Conservation (phyloP, 2,113 vertebrate species). For the Equus przewalskii region DNA sequence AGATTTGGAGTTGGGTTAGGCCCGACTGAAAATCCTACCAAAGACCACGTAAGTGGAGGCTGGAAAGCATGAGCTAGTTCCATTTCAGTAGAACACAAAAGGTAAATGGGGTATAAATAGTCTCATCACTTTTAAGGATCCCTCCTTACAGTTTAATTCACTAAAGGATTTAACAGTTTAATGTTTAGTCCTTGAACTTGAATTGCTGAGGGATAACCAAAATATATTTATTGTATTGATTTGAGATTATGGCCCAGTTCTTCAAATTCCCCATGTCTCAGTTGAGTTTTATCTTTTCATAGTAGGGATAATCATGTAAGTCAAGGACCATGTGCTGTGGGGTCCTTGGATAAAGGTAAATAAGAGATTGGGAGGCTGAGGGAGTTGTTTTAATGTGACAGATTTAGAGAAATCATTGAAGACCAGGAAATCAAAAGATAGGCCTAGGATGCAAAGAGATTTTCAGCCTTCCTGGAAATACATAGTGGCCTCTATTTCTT, state of each 20-base stretch:
- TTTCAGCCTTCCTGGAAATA: background rate
- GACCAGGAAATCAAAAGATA: constrained; percentile 39
- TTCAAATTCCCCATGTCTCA: constrained; percentile 7
- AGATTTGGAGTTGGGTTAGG: constrained; percentile 2
- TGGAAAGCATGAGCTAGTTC: background rate
- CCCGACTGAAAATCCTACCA: background rate
- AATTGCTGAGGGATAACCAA: background rate
- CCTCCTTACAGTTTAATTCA: constrained; percentile 42
- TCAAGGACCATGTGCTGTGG: background rate
- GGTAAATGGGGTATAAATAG: background rate
- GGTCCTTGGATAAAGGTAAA: background rate
- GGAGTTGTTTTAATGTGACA: background rate
- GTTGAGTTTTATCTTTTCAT: constrained; percentile 41
- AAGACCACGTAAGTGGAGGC: background rate
- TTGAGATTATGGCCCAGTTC: background rate
- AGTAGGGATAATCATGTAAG: background rate
- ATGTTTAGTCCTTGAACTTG: constrained; percentile 20
- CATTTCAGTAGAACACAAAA: background rate
- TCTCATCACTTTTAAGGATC: background rate
- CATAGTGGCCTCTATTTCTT: background rate
- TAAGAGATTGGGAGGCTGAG: background rate
- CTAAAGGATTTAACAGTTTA: constrained; percentile 52
- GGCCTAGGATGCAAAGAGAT: background rate
- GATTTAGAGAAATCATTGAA: background rate
- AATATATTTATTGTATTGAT: constrained; percentile 29